Evolutionary conservation across 1,140 invertebrate species (phyloP), one percentile per base, ranked within the genome.

Genomic region (Trissolcus basalis): DNA sequence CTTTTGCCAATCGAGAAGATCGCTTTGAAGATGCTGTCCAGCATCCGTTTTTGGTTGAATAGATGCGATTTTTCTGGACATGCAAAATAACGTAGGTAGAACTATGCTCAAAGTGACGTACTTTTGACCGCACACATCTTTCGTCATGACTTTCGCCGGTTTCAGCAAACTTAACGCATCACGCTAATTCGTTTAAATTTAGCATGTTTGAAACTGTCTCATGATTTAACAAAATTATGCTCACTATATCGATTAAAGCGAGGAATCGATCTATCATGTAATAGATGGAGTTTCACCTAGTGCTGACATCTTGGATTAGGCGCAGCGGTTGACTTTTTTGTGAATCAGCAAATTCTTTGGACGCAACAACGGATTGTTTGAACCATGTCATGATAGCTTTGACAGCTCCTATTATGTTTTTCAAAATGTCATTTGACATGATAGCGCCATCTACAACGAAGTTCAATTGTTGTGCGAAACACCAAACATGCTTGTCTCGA

Each of bases 211-310:
- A 33, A 36, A n/a, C 14, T 7, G 41, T 13, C 4, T n/a, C 16
- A 27, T n/a, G 1, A 6, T 36, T 16, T 14, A 50, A 39, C 41
- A 60, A 50, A 41, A 60, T 36, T 4, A 1, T 19, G 3, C 11
- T 13, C 0, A 60, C 36, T 4, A n/a, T 3, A 13, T 49, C 45
- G 0, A 27, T 12, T 9, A 49, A 43, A 19, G 6, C 27, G 4
- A 60, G 10, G 50, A 49, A 60, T 13, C 58, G 32, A 9, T 60
- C 47, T 10, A 60, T 19, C 58, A 60, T 60, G 12, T 60, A 44
- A 8, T 33, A 56, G 1, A n/a, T 4, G n/a, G 54, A 56, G 13
- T 56, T 56, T 41, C 47, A 63, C 4, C 49, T 0, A 6, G 49
- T 63, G 11, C 10, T 13, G 1, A 51, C 36, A 9, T 51, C 36